These are phyloP conservation scores for Eumaeus atala DNA, from an alignment of 1,140 invertebrate species.

Conservation along the genomic window DNA sequence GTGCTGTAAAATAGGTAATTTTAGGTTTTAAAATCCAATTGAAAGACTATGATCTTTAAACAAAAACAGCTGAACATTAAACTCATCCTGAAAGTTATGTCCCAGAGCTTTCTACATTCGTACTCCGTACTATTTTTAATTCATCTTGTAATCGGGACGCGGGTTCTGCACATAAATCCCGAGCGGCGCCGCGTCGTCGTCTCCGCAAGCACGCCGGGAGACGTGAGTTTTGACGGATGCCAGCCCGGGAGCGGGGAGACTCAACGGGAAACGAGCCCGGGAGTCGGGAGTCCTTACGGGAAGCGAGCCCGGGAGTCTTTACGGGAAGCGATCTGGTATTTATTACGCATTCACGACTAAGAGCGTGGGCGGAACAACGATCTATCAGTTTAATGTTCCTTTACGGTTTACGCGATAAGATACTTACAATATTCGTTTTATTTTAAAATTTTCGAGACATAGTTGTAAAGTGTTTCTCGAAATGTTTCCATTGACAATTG, in stretches of 20 bases:
- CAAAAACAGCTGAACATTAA: too few species aligned
- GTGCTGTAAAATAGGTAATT: too few species aligned
- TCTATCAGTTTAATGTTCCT: slow-evolving; percentile 28
- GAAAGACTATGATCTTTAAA: too few species aligned
- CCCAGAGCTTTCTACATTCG: neutral
- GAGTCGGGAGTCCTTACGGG: neutral
- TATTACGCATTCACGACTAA: slow-evolving; percentile 22
- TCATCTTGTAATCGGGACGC: slow-evolving; percentile 8
- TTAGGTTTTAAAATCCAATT: too few species aligned
- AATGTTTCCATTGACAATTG: too few species aligned
- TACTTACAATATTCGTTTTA: slow-evolving; percentile 17
- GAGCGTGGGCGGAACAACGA: slow-evolving; percentile 28
- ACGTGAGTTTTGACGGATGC: slow-evolving; percentile 23
- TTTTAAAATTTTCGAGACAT: too few species aligned
- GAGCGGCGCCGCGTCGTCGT: slow-evolving; percentile 25
- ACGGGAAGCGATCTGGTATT: slow-evolving; percentile 1
- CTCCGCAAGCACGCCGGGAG: slow-evolving; percentile 25
- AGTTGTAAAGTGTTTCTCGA: too few species aligned
- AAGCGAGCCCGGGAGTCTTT: neutral
- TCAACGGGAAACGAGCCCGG: too few species aligned
- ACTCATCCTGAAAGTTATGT: neutral
- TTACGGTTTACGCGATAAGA: slow-evolving; percentile 37
- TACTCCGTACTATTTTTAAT: slow-evolving; percentile 3
- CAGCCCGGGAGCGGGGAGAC: slow-evolving; percentile 21
- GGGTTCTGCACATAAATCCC: slow-evolving; percentile 17